Evolutionary conservation across 2,888 invertebrate genomes (phyloP), one percentile per base, ranked within the genome.

Genomic region (Copidosoma aretas): DNA sequence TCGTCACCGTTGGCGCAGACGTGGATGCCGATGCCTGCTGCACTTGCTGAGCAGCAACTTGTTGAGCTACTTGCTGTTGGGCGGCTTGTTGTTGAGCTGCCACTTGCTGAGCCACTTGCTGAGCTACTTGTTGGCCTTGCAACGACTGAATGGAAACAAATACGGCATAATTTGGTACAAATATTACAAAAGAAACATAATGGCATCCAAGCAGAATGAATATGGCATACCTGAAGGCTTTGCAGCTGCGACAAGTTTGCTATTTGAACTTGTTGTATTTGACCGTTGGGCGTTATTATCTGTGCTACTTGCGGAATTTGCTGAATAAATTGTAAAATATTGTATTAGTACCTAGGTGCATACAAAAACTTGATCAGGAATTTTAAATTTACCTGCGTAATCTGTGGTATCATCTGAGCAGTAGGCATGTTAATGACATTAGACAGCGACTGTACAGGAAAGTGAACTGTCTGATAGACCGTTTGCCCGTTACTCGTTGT

Each of bases 381-480:
- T 32, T 3, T 32, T 49, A 14, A 49, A 32, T 62, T 71, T 77
- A 91, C 90, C 86, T 92, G 92, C 1, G 92, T 89, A 74, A 93
- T 85, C 84, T 93, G 94, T n/a, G 93, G 94, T 77, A 94, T 90
- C 81, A 94, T 90, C 83, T 92, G 92, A 79, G 92, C 86, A 59
- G 89, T 87, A 0, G 89, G 89, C 78, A 89, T 84, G 73, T 88
- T 86, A 22, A 91, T 89, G 5, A 87, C 85, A 51, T 86, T 86
- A 0, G 88, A 86, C 52, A 91, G 85, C 54, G 94, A 89, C 83
- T 96, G 96, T 21, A 97, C 88, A 0, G 97, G 97, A 77, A 98
- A 91, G 82, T 97, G 97, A 0, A 98, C 92, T 0, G 97, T 97
- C 83, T 98, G 97, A 84, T 95, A 93, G 69, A 97, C 91, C 0